Base-by-base conservation (phyloP, 2,113 vertebrate species). In the Pollachius pollachius region DNA sequence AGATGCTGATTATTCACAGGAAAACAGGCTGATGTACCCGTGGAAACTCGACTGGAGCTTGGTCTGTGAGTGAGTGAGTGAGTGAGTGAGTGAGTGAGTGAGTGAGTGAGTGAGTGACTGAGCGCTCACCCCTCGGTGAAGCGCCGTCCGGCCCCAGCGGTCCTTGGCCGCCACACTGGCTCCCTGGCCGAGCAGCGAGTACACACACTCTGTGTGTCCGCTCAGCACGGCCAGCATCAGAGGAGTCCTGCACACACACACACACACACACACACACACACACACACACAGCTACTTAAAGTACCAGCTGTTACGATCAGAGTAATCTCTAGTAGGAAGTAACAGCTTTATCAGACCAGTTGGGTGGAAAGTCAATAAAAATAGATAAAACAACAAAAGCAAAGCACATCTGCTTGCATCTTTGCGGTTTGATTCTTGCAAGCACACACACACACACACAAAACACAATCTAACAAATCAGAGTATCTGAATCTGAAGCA, bases 161-260 rank as follows among this genome's bases (percentile, higher is more conserved):
- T 99, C 97, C 92, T 94, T 94, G 91, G 93, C 93, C 88, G 97
- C 94, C 18, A 97, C 95, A 11, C 91, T 93, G 82, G 96, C 96
- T 85, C 97, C 97, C 87, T 98, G 96, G 85, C 95, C 95, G 65
- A 99, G 92, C 66, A 99, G 88, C 56, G 94, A 94, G 89, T 95
- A 97, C 54, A 96, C 97, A 62, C 97, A 98, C 81, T 99, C 96
- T 0, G 94, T 96, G 91, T 99, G 96, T 78, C 96, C 96, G 0
- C 96, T 98, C 75, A 98, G 94, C 79, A 98, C 96, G n/a, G 97
- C 96, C 68, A 99, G 64, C 97, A 99, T 99, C 85, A 99, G 86
- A 69, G 97, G 94, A 68, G 95, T 99, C 88, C 97, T 99, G 80
- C 0, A 58, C 17, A 74, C 65, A 64, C 65, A 37, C 64, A 60